Evolutionary conservation across 2,888 invertebrate species (phyloP).

Genomic region (Vannuccia rotundouncinata): DNA sequence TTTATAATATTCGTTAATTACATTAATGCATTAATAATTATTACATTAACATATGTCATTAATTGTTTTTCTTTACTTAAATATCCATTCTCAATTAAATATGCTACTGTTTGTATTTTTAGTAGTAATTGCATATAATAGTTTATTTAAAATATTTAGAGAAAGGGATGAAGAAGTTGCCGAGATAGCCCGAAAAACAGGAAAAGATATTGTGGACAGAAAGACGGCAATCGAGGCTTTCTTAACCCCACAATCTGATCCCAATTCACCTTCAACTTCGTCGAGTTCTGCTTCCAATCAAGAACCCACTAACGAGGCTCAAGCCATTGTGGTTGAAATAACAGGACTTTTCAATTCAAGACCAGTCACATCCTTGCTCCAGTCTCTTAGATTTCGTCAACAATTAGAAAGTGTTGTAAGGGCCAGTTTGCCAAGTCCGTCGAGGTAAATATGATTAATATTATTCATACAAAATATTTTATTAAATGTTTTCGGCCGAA

Average conservation of each 20-base stretch:
- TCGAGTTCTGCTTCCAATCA: neutral
- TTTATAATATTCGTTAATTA: neutral
- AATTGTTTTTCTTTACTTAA: neutral
- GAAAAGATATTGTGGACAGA: neutral
- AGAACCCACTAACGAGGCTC: neutral
- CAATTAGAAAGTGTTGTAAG: slow-evolving; percentile 50
- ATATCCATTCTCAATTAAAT: neutral
- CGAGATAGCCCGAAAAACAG: neutral
- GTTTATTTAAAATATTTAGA: neutral
- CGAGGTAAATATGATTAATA: no score
- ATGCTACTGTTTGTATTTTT: neutral
- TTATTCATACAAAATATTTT: no score
- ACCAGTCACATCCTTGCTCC: slow-evolving; percentile 50
- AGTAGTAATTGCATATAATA: neutral
- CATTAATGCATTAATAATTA: no score
- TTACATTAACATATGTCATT: neutral
- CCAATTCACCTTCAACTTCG: neutral
- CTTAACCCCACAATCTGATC: neutral
- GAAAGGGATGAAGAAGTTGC: neutral
- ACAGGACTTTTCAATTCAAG: slow-evolving; percentile 50
- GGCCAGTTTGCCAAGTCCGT: slow-evolving; percentile 42
- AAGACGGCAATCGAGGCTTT: neutral
- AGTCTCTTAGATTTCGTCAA: slow-evolving; percentile 47
- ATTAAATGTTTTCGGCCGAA: no score
- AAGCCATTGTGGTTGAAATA: slow-evolving; percentile 46